Evolutionary conservation across 1,140 invertebrate species (phyloP), one percentile per base, ranked within the genome.

Genomic region (Protaetia brevitarsis): DNA sequence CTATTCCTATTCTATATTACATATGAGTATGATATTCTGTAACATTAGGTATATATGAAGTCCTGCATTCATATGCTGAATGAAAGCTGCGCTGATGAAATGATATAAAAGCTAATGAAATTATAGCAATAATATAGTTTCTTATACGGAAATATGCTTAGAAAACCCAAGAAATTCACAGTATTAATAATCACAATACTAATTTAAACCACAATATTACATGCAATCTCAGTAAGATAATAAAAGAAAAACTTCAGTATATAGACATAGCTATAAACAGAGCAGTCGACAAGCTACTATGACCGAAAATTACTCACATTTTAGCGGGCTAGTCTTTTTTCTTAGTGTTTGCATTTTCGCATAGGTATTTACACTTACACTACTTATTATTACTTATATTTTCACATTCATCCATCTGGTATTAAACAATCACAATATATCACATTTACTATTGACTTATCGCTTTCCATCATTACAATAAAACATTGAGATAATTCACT

Each of bases 311-410:
- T 80, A 92, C 91, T 92, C 84, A 93, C 91, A 91, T 87, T 93
- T 93, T 81, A 89, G 89, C 77, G 91, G 91, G 81, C 90, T 93
- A 75, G 89, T 92, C 85, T 90, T 92, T 83, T 92, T 93, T 74
- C 91, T 85, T 81, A 93, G 83, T 74, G 90, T 93, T 88, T 93
- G 91, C 91, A 93, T 93, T 66, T 71, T 76, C 27, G 36, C 10
- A 31, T 51, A 45, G 21, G 19, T 30, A 65, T 21, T 34, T 68
- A 26, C 28, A 34, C 30, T 16, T 59, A 61, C 13, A 45, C 26
- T 58, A 28, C 57, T 16, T 30, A 21, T 28, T 29, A 59, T 5
- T 29, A 29, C 16, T 29, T 31, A 31, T 29, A 59, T 29, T 31
- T 28, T 29, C 57, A 59, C 57, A 29, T 56, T 70, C 64, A 68